Conservation (phyloP, 2,113 vertebrate genomes). For the Mionectes macconnelli region DNA sequence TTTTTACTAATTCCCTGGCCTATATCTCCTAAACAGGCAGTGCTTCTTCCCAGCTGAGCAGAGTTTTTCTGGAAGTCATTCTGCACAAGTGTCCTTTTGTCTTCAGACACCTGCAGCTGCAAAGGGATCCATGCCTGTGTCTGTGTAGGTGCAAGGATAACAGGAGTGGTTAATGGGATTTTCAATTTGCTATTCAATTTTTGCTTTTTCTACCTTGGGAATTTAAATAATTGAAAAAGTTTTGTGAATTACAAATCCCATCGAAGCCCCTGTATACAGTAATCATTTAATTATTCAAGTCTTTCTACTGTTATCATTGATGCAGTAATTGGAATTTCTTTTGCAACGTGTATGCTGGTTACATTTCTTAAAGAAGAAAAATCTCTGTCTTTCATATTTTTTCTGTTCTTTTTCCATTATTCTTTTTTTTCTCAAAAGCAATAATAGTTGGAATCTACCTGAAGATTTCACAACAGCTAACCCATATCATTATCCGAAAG, state of each 20-base stretch:
- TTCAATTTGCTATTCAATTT: constrained; percentile 58
- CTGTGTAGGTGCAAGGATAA: background rate
- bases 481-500: background rate
- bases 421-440: background rate
- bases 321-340: constrained; percentile 35
- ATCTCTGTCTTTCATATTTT: background rate
- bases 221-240: constrained; percentile 53
- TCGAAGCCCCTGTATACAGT: background rate
- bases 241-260: constrained; percentile 46
- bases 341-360: background rate
- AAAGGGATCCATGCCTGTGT: background rate
- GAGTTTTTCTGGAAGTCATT: background rate
- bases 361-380: background rate
- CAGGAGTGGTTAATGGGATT: background rate
- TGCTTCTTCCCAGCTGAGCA: background rate
- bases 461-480: background rate
- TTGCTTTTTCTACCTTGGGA: constrained; percentile 7
- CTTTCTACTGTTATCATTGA: constrained; percentile 2
- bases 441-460: background rate
- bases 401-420: background rate
- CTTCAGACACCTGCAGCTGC: background rate
- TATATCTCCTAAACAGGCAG: background rate
- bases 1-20: constrained; percentile 24
- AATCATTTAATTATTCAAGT: constrained; percentile 59
- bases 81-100: background rate